phyloP scores from a whole-genome alignment of 1,140 invertebrate genomes.

The Drosophila takahashii region DNA sequence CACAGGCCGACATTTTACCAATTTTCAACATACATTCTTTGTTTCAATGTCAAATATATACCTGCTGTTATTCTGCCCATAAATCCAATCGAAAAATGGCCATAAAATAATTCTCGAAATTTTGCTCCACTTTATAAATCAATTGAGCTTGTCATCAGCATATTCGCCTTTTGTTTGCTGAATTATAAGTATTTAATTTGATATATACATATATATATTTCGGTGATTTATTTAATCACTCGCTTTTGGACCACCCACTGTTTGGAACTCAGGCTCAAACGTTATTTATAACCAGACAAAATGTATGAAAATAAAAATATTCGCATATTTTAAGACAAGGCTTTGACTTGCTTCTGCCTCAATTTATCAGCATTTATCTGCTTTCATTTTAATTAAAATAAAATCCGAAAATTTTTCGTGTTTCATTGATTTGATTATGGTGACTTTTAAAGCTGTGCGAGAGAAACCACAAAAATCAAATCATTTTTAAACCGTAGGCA shows the following conservation, averaged over 20 bases:
- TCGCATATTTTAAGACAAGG: slow-evolving; percentile 13
- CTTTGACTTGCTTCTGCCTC: slow-evolving; percentile 11
- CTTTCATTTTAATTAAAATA: slow-evolving; percentile 25
- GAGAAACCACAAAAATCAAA: slow-evolving; percentile 14
- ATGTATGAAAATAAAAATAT: slow-evolving; percentile 2
- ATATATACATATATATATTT: slow-evolving; percentile 15
- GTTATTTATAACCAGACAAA: slow-evolving; percentile 22
- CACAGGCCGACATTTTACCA: background rate
- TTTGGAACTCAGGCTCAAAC: slow-evolving; percentile 5
- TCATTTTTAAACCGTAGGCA: slow-evolving; percentile 14
- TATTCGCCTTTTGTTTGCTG: slow-evolving; percentile 25
- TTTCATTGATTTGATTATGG: slow-evolving; percentile 22
- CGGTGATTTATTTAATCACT: slow-evolving; percentile 49
- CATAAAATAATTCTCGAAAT: slow-evolving; percentile 35
- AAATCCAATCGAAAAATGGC: slow-evolving; percentile 17
- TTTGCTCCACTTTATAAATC: slow-evolving; percentile 55
- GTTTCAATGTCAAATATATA: background rate
- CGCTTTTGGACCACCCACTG: slow-evolving; percentile 32
- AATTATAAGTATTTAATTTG: slow-evolving; percentile 65
- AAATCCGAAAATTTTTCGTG: background rate
- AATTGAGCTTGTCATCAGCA: slow-evolving; percentile 62
- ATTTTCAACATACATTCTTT: background rate
- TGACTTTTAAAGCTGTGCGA: slow-evolving; percentile 3
- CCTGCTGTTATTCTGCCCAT: background rate
- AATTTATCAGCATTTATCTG: slow-evolving; percentile 32